A percentile compares a stretch with the other conserved stretches of the same genome.
These are phyloP conservation scores for Zygaena filipendulae DNA, from an alignment of 2,888 invertebrate genomes.

Conservation along the genomic window DNA sequence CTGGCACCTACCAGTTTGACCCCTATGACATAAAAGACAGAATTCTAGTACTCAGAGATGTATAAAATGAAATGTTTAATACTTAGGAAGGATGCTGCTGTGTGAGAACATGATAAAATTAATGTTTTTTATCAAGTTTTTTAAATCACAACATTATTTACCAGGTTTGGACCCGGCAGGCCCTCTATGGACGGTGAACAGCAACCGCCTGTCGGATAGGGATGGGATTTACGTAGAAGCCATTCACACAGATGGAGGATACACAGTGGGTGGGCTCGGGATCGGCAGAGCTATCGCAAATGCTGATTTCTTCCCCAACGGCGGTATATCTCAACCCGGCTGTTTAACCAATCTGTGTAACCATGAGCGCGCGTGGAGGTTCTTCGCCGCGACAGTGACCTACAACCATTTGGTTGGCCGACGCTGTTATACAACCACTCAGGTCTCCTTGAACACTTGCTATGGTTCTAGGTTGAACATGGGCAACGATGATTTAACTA, in stretches of 20 bases:
- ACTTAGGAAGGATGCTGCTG: too few relatives aligned
- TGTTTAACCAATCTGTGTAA: conserved; percentile 30
- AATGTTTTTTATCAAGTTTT: too few relatives aligned
- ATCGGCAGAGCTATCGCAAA: conserved; percentile 29
- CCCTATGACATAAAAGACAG: too few relatives aligned
- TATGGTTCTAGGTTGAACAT: conserved; percentile 23
- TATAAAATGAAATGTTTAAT: too few relatives aligned
- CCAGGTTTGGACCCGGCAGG: conserved; percentile 33
- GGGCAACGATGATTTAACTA: conserved; percentile 32
- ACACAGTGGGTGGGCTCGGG: conserved; percentile 14
- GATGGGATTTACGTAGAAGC: conserved; percentile 27
- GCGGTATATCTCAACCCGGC: conserved; percentile 41
- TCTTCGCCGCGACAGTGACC: conserved; percentile 28
- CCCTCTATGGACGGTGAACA: conserved; percentile 32
- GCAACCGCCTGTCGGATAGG: conserved; percentile 7
- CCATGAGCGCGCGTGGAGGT: conserved; percentile 33
- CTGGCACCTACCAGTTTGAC: too few relatives aligned
- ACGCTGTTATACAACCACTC: conserved; percentile 20
- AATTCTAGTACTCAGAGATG: too few relatives aligned
- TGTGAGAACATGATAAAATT: too few relatives aligned
- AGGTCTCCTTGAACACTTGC: conserved; percentile 27
- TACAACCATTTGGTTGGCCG: conserved; percentile 28
- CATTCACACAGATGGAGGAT: conserved; percentile 21
- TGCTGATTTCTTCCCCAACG: conserved; percentile 70
- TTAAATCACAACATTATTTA: too few relatives aligned